Evolutionary conservation across 2,888 invertebrate species (phyloP).

Genomic region (Dicyrtomina minuta): DNA sequence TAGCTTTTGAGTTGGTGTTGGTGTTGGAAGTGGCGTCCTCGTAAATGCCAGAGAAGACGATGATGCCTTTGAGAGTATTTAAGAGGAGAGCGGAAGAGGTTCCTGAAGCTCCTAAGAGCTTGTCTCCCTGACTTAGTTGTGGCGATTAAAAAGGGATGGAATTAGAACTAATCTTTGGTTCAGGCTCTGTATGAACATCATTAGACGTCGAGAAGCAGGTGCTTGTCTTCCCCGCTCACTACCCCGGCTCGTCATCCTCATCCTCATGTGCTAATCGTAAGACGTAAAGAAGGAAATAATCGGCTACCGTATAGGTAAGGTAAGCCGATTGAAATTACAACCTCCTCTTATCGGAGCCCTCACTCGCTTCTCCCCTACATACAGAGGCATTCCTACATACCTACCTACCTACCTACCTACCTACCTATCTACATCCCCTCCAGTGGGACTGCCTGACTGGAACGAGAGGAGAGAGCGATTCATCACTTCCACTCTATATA

Average conservation of each 20-base stretch:
- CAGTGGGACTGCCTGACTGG: background rate
- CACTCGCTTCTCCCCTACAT: too few relatives aligned
- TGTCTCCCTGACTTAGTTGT: too few relatives aligned
- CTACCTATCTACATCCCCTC: too few relatives aligned
- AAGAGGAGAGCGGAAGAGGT: too few relatives aligned
- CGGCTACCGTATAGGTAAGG: background rate
- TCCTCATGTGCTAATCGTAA: background rate
- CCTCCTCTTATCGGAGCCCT: background rate
- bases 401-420: too few relatives aligned
- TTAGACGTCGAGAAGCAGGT: constrained; percentile 16
- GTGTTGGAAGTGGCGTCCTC: too few relatives aligned
- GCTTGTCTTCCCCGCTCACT: background rate
- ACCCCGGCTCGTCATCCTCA: too few relatives aligned
- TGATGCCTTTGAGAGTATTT: too few relatives aligned
- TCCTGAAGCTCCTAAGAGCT: too few relatives aligned
- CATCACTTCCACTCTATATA: constrained; percentile 12
- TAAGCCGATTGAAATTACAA: constrained; percentile 19
- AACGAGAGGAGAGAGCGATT: constrained; percentile 17
- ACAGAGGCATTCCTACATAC: too few relatives aligned
- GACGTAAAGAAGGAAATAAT: background rate
- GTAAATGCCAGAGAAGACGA: too few relatives aligned
- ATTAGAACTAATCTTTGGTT: constrained; percentile 11
- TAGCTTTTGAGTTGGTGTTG: too few relatives aligned
- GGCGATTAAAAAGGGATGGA: constrained; percentile 1
- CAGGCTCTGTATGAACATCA: constrained; percentile 12